Evolutionary conservation across 2,888 invertebrate species (phyloP).

Genomic region (Xestia c-nigrum): DNA sequence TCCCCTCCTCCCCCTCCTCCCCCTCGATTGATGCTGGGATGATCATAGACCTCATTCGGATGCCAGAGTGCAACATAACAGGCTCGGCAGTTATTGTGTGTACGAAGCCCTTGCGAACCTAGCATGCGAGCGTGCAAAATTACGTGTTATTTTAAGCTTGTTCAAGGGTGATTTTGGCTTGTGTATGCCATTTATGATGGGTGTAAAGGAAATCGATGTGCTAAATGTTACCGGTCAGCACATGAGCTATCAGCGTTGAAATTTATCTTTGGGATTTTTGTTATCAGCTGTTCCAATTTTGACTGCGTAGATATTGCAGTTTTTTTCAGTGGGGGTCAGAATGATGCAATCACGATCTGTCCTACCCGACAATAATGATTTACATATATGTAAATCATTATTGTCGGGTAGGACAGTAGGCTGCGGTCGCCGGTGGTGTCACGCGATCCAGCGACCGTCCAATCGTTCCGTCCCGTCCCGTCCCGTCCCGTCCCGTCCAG

Average conservation of each 20-base stretch:
- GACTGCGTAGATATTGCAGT: too few species aligned
- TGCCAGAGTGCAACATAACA: conserved; percentile 69
- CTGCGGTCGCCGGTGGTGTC: too few species aligned
- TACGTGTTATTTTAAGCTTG: conserved; percentile 37
- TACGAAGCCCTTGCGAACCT: conserved; percentile 78
- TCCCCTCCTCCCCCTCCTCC: not conserved
- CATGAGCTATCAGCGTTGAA: not conserved
- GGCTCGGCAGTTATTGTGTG: conserved; percentile 68
- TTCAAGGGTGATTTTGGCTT: not conserved
- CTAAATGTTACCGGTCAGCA: not conserved
- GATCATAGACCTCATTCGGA: conserved; percentile 77
- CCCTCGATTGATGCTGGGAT: conserved; percentile 41
- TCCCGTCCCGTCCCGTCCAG: too few species aligned
- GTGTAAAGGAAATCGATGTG: not conserved
- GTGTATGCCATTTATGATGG: not conserved
- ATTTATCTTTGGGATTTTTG: too few species aligned
- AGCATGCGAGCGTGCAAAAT: conserved; percentile 76
- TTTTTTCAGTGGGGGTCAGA: too few species aligned
- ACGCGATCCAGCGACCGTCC: too few species aligned
- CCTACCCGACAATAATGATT: too few species aligned
- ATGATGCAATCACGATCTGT: too few species aligned
- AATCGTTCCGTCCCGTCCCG: too few species aligned
- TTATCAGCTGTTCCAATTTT: too few species aligned
- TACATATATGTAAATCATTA: too few species aligned
- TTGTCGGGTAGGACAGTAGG: too few species aligned